These are phyloP conservation scores for Tachystola acroxantha DNA, from an alignment of 2,888 invertebrate species.

Conservation along the genomic window DNA sequence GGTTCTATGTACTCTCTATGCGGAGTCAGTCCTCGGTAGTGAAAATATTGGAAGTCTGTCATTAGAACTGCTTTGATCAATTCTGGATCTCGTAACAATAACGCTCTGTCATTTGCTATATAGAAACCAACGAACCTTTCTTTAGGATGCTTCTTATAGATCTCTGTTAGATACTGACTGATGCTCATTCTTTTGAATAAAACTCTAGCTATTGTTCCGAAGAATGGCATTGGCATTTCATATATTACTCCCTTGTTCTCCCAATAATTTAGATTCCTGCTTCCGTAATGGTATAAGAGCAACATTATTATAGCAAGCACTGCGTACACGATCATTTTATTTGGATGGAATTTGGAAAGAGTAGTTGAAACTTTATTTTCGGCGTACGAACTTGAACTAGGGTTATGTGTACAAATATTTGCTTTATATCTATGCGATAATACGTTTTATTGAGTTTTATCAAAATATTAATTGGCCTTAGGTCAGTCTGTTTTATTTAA, in stretches of 20 bases:
- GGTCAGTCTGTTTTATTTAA: too few relatives aligned
- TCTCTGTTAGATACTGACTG: slow-evolving; percentile 18
- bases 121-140: slow-evolving; percentile 28
- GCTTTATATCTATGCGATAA: too few relatives aligned
- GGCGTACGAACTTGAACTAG: too few relatives aligned
- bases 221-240: slow-evolving; percentile 23
- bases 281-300: slow-evolving; percentile 17
- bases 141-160: slow-evolving; percentile 22
- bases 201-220: slow-evolving; percentile 16
- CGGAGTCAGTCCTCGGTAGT: slow-evolving; percentile 25
- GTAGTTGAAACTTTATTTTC: too few relatives aligned
- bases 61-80: slow-evolving; percentile 25
- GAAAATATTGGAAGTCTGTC: slow-evolving; percentile 29
- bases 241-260: slow-evolving; percentile 19
- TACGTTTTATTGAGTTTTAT: too few relatives aligned
- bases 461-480: too few relatives aligned
- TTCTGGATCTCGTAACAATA: slow-evolving; percentile 29
- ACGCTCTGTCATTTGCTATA: slow-evolving; percentile 16
- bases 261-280: slow-evolving; percentile 23
- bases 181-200: slow-evolving; percentile 17
- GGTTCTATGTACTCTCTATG: slow-evolving; percentile 54
- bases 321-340: too few relatives aligned
- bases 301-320: slow-evolving; percentile 4
- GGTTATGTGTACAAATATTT: too few relatives aligned
- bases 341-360: too few relatives aligned